Evolutionary conservation across 2,113 vertebrate genomes (phyloP).

Genomic region (Phaethornis superciliosus): DNA sequence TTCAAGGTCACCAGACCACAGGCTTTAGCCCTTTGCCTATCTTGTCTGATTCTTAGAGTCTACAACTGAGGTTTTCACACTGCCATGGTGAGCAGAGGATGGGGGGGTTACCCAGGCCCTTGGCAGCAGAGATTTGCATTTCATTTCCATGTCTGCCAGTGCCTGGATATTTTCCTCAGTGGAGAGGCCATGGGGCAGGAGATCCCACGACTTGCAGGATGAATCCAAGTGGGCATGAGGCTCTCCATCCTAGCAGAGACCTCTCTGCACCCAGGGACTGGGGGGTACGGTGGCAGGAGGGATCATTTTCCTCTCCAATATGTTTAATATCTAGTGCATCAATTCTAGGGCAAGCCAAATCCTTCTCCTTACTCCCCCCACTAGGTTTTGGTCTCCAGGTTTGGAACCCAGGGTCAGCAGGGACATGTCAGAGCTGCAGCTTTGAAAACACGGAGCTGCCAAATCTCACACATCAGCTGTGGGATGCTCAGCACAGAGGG

Average conservation of each 20-base stretch:
- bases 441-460: neutral
- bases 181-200: neutral
- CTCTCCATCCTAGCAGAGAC: neutral
- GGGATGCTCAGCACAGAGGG: rapidly evolving
- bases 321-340: neutral
- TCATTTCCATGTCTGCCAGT: neutral
- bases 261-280: rapidly evolving
- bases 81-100: rapidly evolving
- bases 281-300: neutral
- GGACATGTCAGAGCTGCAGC: neutral
- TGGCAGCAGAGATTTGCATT: neutral
- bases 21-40: neutral
- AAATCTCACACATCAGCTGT: neutral
- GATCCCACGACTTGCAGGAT: neutral
- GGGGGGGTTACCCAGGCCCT: rapidly evolving
- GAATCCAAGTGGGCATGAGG: rapidly evolving
- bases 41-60: neutral
- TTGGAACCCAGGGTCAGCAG: neutral
- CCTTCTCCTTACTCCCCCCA: neutral
- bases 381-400: neutral
- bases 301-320: neutral
- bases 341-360: neutral
- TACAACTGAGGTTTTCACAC: rapidly evolving
- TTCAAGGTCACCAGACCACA: neutral
- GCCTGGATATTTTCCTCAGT: neutral